Conservation (phyloP, 2,113 vertebrate genomes). For the Atrichornis clamosus region DNA sequence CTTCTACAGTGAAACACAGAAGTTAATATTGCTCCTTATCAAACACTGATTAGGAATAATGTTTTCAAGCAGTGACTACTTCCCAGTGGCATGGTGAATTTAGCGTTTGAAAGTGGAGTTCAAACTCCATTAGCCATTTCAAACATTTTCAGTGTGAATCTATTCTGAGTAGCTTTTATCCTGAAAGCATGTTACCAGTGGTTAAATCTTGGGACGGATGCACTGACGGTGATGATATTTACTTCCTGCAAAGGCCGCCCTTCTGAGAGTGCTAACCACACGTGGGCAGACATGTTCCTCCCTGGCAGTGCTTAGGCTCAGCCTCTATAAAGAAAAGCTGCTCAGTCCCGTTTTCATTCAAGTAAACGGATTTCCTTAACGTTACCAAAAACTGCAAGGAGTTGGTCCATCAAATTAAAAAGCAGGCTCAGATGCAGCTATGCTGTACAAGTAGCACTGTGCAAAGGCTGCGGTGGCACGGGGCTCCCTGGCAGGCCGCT, state of each 20-base stretch:
- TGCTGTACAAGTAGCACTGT: rapidly evolving
- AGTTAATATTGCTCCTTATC: neutral
- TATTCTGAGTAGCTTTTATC: neutral
- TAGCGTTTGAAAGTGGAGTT: neutral
- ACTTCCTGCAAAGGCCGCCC: conserved; percentile 8
- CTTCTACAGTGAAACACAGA: neutral
- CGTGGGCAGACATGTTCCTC: rapidly evolving
- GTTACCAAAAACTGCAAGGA: neutral
- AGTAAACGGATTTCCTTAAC: neutral
- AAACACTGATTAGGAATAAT: neutral
- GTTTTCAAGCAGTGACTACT: neutral
- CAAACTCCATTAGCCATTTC: neutral
- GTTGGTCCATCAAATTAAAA: neutral
- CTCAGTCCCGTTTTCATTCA: neutral
- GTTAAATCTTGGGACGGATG: neutral
- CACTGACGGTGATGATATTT: neutral
- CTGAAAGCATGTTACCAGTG: neutral
- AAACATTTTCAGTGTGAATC: neutral
- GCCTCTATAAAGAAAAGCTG: neutral
- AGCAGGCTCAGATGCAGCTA: neutral
- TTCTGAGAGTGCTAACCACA: neutral
- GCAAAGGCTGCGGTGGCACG: rapidly evolving
- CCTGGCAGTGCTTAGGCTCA: neutral
- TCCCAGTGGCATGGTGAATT: neutral
- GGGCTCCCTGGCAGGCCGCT: neutral